A percentile compares a stretch with the other conserved stretches of the same genome.
Conservation (phyloP, 2,888 invertebrate genomes). For the Harmothoe impar region DNA sequence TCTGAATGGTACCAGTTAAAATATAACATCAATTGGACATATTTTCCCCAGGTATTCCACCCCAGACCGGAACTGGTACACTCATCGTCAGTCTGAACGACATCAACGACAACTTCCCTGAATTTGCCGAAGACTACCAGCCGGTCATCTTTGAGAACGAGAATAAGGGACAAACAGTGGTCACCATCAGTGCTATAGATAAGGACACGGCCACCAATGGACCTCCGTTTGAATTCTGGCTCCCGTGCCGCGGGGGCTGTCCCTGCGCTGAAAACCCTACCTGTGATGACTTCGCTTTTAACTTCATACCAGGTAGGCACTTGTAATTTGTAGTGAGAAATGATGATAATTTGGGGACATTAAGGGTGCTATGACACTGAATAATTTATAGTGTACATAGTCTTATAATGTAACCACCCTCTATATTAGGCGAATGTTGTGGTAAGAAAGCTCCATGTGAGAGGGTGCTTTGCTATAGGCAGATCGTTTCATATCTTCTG, state of each 20-base stretch:
- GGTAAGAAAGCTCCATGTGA: no score
- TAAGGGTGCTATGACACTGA: no score
- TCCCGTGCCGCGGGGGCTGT: conserved; percentile 85
- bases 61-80: conserved; percentile 91
- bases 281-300: conserved; percentile 96
- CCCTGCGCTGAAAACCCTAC: conserved; percentile 97
- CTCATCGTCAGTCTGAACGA: conserved; percentile 96
- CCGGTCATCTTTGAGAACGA: conserved; percentile 73
- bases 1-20: no score
- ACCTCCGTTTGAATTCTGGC: conserved; percentile 89
- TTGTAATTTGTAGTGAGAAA: not conserved
- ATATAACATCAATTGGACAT: no score
- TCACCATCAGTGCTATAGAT: conserved; percentile 77
- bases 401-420: no score
- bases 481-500: no score
- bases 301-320: conserved; percentile 95
- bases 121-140: conserved; percentile 87
- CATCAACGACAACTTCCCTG: conserved; percentile 98
- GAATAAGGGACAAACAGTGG: conserved; percentile 67
- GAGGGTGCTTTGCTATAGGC: no score
- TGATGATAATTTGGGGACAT: not conserved
- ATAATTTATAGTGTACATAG: no score
- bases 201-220: conserved; percentile 79
- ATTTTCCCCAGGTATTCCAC: conserved; percentile 74
- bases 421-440: no score